These are phyloP conservation scores for Podargus strigoides DNA, from an alignment of 2,797 vertebrate species.

Conservation along the genomic window DNA sequence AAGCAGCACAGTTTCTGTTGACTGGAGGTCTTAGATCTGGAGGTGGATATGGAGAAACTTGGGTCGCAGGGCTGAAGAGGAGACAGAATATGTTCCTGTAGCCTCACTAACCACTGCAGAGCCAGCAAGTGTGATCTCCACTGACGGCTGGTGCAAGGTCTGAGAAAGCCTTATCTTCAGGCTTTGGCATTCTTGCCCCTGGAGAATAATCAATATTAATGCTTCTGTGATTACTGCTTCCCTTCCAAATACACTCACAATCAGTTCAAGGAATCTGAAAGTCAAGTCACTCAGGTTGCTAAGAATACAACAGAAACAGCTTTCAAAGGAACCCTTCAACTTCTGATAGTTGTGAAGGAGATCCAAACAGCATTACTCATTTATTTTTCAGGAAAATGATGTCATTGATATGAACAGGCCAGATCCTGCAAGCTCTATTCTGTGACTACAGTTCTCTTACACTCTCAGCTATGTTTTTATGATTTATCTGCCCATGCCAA, in stretches of 20 bases:
- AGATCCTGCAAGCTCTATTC: background rate
- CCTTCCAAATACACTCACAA: conserved; percentile 19
- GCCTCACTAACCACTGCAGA: background rate
- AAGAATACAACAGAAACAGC: conserved; percentile 24
- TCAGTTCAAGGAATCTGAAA: conserved; percentile 34
- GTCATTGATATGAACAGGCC: conserved; percentile 26
- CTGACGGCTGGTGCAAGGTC: background rate
- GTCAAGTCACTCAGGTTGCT: conserved; percentile 25
- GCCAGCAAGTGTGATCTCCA: background rate
- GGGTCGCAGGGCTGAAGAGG: background rate
- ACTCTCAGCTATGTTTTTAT: background rate
- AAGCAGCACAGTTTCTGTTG: background rate
- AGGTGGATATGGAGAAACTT: background rate
- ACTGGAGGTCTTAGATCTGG: background rate
- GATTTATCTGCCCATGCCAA: conserved; percentile 25
- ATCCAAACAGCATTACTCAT: conserved; percentile 59
- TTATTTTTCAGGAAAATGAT: conserved; percentile 54
- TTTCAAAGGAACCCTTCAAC: conserved; percentile 46
- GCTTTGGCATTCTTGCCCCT: background rate
- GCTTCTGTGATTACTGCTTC: background rate
- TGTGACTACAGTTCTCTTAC: background rate
- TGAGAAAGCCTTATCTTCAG: conserved; percentile 10
- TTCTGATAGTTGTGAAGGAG: conserved; percentile 47
- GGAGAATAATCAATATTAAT: conserved; percentile 36
- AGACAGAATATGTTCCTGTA: background rate